Conservation (phyloP, 1,140 invertebrate genomes). For the Theocolax elegans region DNA sequence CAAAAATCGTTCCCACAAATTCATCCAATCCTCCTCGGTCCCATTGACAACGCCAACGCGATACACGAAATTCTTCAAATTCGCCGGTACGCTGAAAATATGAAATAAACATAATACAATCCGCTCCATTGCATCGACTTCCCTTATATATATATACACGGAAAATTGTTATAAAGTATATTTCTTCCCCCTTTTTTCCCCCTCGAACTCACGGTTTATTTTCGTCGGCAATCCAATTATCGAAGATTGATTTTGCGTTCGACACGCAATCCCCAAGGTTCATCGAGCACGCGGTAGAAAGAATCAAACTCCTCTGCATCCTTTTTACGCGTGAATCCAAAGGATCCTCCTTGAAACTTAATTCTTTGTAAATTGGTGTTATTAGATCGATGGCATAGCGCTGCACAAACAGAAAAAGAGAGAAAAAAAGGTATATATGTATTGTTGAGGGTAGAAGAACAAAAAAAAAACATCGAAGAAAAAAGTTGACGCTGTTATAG, state of each 20-base stretch:
- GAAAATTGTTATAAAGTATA: neutral
- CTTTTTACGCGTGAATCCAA: constrained; percentile 39
- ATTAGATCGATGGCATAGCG: constrained; percentile 43
- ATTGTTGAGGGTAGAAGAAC: too few species aligned
- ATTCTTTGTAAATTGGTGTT: constrained; percentile 44
- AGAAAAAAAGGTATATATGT: too few species aligned
- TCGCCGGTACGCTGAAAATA: constrained; percentile 41
- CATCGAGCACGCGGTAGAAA: constrained; percentile 48
- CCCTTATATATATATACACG: too few species aligned
- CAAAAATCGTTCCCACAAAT: constrained; percentile 44
- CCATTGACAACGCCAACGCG: constrained; percentile 48
- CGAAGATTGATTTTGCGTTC: constrained; percentile 45
- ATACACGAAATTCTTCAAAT: constrained; percentile 53
- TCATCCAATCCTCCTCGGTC: constrained; percentile 44
- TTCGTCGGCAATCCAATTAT: constrained; percentile 46
- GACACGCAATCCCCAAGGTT: constrained; percentile 47
- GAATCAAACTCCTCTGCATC: constrained; percentile 46
- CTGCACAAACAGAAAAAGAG: constrained; percentile 40
- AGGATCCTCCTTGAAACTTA: constrained; percentile 42
- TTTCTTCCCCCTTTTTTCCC: too few species aligned
- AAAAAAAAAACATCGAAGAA: too few species aligned
- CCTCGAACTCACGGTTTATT: constrained; percentile 44
- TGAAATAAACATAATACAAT: neutral
- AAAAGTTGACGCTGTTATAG: too few species aligned
- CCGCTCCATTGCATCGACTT: neutral